These are phyloP conservation scores for Nesoenas mayeri DNA, from an alignment of 2,113 vertebrate species.

Conservation along the genomic window DNA sequence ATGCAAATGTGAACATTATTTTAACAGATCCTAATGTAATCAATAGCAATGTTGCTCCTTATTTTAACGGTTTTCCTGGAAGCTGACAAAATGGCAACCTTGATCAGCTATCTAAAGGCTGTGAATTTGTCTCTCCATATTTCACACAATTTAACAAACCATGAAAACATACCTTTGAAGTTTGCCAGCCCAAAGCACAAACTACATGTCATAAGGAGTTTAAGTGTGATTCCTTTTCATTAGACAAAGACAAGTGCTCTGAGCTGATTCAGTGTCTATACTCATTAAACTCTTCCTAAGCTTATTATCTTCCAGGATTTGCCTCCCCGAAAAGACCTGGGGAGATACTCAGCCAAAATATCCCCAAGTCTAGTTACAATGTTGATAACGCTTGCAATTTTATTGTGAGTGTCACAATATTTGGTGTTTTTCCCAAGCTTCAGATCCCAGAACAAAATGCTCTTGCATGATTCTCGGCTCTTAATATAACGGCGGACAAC, in stretches of 20 bases:
- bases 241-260: neutral
- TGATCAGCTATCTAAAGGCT: neutral
- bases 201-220: neutral
- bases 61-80: neutral
- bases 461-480: neutral
- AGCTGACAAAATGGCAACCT: neutral
- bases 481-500: neutral
- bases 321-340: neutral
- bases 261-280: neutral
- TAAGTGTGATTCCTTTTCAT: neutral
- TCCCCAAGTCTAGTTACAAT: neutral
- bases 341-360: neutral
- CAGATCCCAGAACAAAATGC: neutral
- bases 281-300: constrained; percentile 24
- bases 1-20: neutral
- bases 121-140: neutral
- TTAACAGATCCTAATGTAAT: neutral
- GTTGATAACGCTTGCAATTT: neutral
- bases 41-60: neutral
- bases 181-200: neutral
- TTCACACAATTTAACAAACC: neutral
- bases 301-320: neutral
- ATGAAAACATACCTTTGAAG: neutral
- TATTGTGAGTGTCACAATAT: neutral
- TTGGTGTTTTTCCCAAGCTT: neutral